Evolutionary conservation across 92 coral and sea anemone species (phyloP).

Genomic region (Epizoanthus ramosus): DNA sequence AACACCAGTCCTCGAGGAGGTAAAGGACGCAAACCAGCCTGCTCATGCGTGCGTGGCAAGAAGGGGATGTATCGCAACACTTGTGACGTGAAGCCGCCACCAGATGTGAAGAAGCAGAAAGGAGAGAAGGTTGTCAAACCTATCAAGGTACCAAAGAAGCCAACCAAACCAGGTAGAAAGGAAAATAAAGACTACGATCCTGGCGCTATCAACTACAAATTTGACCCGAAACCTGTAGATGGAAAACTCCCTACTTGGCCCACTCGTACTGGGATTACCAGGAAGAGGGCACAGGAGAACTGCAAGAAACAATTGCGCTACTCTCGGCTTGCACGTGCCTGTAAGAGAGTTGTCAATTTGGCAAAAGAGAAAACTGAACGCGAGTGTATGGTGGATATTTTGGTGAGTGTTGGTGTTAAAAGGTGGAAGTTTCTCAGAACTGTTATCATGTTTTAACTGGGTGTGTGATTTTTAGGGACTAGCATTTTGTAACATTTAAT

Average conservation of each 20-base stretch:
- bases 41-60: conserved; percentile 70
- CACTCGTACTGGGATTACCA: conserved; percentile 68
- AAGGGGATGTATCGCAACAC: conserved; percentile 71
- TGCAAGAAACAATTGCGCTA: conserved; percentile 52
- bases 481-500: too few species aligned
- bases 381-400: conserved; percentile 77
- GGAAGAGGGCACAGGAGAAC: conserved; percentile 53
- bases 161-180: conserved; percentile 64
- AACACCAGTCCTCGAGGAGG: conserved; percentile 21
- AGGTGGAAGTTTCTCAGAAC: too few species aligned
- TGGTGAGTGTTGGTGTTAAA: conserved; percentile 46
- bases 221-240: conserved; percentile 61
- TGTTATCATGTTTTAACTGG: not conserved
- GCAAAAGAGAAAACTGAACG: conserved; percentile 30
- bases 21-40: conserved; percentile 57
- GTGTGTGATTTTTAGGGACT: too few species aligned
- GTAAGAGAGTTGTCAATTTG: conserved; percentile 56
- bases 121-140: conserved; percentile 79
- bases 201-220: conserved; percentile 68
- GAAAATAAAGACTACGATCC: conserved; percentile 80
- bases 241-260: conserved; percentile 69
- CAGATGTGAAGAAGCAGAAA: conserved; percentile 44
- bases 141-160: conserved; percentile 64
- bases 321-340: conserved; percentile 54
- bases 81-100: conserved; percentile 83